phyloP scores from a whole-genome alignment of 1,140 invertebrate species.

The Eupristina koningsbergeri region DNA sequence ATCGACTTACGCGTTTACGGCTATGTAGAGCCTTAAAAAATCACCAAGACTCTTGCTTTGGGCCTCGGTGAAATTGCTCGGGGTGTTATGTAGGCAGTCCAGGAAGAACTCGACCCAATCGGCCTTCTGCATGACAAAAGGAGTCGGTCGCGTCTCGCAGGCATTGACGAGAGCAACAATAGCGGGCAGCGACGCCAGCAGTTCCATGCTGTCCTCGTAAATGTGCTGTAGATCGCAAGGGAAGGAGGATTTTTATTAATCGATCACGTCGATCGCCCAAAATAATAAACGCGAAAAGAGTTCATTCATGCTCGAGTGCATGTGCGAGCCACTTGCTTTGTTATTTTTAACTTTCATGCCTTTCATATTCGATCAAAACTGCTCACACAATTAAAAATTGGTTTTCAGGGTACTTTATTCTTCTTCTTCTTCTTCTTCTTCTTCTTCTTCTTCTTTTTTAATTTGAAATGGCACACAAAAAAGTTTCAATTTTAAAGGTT shows the following conservation, averaged over 20 bases:
- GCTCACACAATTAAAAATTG: no score
- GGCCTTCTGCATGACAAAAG: constrained; percentile 40
- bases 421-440: no score
- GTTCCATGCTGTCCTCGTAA: constrained; percentile 65
- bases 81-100: constrained; percentile 52
- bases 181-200: constrained; percentile 61
- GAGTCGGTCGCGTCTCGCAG: constrained; percentile 37
- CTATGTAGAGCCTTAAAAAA: constrained; percentile 61
- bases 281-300: not conserved
- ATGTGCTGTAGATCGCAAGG: constrained; percentile 51
- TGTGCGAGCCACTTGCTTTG: no score
- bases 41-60: constrained; percentile 53
- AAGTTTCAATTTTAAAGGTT: no score
- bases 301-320: no score
- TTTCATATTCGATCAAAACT: no score
- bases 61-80: constrained; percentile 37
- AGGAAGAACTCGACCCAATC: constrained; percentile 63
- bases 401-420: no score
- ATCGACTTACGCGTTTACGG: constrained; percentile 61
- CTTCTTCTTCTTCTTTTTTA: no score
- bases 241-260: not conserved
- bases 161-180: constrained; percentile 58
- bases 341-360: no score
- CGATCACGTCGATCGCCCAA: not conserved
- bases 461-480: no score